Conservation (phyloP, 1,140 invertebrate species). For the Oreohelix idahoensis region DNA sequence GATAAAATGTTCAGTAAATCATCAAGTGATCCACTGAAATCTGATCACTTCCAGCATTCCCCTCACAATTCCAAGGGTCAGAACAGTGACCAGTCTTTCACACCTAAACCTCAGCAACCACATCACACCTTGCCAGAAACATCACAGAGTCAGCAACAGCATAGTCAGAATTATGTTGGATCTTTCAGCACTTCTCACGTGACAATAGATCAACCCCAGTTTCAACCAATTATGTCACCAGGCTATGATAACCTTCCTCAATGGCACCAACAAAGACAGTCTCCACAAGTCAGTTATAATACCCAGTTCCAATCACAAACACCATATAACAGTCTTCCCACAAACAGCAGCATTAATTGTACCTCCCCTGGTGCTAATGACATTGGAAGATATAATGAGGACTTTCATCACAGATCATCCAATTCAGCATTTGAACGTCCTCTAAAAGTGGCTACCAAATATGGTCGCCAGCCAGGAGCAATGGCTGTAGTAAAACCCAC, state of each 20-base stretch:
- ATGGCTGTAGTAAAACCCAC: conserved; percentile 57
- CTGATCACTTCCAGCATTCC: background rate
- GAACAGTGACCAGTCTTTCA: background rate
- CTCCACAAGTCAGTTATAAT: conserved; percentile 41
- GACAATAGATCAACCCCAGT: background rate
- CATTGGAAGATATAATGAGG: conserved; percentile 18
- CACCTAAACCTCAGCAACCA: conserved; percentile 24
- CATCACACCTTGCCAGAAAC: background rate
- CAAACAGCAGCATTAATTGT: background rate
- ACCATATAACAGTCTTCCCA: background rate
- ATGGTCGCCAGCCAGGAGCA: conserved; percentile 37
- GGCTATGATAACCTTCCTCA: conserved; percentile 22
- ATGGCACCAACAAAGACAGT: conserved; percentile 47
- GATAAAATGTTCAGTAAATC: background rate
- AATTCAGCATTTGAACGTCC: conserved; percentile 32
- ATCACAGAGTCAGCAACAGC: background rate
- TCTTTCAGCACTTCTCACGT: conserved; percentile 8
- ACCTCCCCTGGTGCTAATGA: background rate
- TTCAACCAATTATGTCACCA: background rate
- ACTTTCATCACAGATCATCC: conserved; percentile 20
- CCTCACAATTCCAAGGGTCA: background rate
- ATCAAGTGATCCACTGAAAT: background rate
- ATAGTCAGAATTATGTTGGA: background rate
- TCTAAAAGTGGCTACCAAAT: background rate
- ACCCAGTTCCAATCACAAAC: conserved; percentile 44